A percentile compares a stretch with the other conserved stretches of the same genome.
These are phyloP conservation scores for Caenorhabditis macrosperma DNA, from an alignment of 2,888 invertebrate species.

Conservation along the genomic window DNA sequence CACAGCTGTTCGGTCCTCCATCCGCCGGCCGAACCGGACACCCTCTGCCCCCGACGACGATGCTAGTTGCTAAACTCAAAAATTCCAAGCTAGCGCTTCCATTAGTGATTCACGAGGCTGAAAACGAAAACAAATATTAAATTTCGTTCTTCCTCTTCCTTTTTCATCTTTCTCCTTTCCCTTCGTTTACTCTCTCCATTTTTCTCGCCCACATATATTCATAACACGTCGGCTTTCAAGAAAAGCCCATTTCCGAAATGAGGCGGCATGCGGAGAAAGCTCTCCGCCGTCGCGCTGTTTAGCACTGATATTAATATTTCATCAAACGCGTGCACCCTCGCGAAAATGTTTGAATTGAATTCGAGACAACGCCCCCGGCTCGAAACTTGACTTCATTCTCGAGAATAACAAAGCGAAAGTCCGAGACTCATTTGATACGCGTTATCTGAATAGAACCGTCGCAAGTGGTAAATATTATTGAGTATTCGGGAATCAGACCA, in stretches of 20 bases:
- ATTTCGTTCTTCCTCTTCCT: constrained; percentile 39
- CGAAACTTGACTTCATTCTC: neutral
- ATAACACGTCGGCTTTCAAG: constrained; percentile 42
- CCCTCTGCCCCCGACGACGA: neutral
- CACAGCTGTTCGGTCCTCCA: too few relatives aligned
- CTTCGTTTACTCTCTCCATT: constrained; percentile 23
- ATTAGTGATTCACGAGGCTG: constrained; percentile 9
- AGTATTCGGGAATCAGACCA: neutral
- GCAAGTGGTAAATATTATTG: constrained; percentile 35
- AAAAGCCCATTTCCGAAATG: constrained; percentile 45
- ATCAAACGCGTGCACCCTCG: constrained; percentile 15
- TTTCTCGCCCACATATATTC: constrained; percentile 35
- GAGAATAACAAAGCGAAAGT: neutral
- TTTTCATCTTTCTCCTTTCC: constrained; percentile 25
- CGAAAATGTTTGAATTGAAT: constrained; percentile 8
- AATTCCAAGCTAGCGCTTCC: constrained; percentile 9
- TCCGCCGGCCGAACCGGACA: too few relatives aligned
- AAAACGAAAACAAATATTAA: constrained; percentile 52
- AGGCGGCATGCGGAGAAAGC: constrained; percentile 13
- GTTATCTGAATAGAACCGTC: constrained; percentile 1
- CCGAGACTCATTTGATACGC: neutral
- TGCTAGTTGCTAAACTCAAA: neutral
- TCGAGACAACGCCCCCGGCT: neutral
- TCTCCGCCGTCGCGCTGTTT: constrained; percentile 16
- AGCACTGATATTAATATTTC: constrained; percentile 53